Conservation (phyloP, 92 coral and sea anemone species). For the Zoanthus sociatus region DNA sequence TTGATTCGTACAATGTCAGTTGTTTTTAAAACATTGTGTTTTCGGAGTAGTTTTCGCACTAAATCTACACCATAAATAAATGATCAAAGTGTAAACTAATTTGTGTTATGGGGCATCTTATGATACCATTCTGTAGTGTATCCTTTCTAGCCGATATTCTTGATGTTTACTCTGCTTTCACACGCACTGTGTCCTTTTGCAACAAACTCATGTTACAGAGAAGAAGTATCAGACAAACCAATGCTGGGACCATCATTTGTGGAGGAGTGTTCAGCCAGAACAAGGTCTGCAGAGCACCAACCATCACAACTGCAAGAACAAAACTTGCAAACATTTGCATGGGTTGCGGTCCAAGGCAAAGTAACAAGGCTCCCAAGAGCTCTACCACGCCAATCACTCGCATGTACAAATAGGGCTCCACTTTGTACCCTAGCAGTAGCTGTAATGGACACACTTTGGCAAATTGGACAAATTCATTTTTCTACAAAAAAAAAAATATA, state of each 20-base stretch:
- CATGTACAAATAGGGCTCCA: conserved; percentile 20
- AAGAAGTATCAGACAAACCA: background rate
- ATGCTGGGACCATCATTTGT: background rate
- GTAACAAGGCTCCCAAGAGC: conserved; percentile 62
- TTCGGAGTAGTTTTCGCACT: no score
- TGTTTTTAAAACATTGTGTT: no score
- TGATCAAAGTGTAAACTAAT: background rate
- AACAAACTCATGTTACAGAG: conserved; percentile 10
- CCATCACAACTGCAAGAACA: conserved; percentile 63
- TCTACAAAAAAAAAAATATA: conserved; percentile 52
- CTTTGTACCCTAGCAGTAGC: conserved; percentile 63
- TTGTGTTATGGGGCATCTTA: background rate
- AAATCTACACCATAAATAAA: no score
- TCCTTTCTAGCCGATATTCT: no score
- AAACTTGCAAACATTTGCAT: conserved; percentile 52
- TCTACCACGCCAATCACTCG: conserved; percentile 26
- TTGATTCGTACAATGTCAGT: no score
- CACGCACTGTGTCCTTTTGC: background rate
- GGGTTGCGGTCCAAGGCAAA: conserved; percentile 58
- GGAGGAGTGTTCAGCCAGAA: conserved; percentile 36
- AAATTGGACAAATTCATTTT: conserved; percentile 61
- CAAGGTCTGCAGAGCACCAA: conserved; percentile 62
- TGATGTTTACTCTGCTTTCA: background rate
- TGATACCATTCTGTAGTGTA: no score
- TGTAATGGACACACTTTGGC: conserved; percentile 74